phyloP scores from a whole-genome alignment of 2,113 vertebrate genomes.

The Leptosomus discolor region DNA sequence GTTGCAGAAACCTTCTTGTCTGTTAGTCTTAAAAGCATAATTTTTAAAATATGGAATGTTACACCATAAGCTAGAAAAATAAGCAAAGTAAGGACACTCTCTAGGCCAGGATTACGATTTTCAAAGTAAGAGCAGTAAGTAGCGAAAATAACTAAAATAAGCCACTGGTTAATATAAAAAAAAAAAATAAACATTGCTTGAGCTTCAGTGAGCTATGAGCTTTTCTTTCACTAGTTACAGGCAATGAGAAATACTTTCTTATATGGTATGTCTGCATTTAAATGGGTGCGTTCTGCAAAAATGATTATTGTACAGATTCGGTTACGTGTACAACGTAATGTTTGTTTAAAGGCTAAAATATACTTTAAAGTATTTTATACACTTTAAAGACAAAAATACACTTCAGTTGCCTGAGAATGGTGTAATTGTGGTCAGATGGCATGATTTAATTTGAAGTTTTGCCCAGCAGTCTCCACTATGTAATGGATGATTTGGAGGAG shows the following conservation, averaged over 20 bases:
- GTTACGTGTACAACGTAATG: neutral
- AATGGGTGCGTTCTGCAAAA: neutral
- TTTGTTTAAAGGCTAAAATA: constrained; percentile 21
- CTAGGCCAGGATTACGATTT: neutral
- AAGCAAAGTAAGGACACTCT: neutral
- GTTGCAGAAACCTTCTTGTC: neutral
- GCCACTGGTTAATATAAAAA: neutral
- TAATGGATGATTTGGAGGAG: constrained; percentile 46
- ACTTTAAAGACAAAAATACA: neutral
- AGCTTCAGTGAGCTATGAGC: neutral
- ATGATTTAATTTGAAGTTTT: neutral
- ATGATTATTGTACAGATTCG: neutral
- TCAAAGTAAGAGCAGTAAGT: neutral
- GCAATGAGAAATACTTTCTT: neutral
- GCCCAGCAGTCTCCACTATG: constrained; percentile 42
- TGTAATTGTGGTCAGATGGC: constrained; percentile 57
- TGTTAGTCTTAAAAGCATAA: neutral
- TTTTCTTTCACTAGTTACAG: neutral
- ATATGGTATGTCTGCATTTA: neutral
- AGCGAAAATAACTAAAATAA: neutral
- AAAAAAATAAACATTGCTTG: neutral
- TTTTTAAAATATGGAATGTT: neutral
- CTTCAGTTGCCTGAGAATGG: constrained; percentile 12
- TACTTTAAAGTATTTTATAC: too few relatives aligned
- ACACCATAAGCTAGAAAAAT: neutral